A percentile compares a stretch with the other conserved stretches of the same genome.
Conservation (phyloP, 1,140 invertebrate species). For the Antheraea mylitta region DNA sequence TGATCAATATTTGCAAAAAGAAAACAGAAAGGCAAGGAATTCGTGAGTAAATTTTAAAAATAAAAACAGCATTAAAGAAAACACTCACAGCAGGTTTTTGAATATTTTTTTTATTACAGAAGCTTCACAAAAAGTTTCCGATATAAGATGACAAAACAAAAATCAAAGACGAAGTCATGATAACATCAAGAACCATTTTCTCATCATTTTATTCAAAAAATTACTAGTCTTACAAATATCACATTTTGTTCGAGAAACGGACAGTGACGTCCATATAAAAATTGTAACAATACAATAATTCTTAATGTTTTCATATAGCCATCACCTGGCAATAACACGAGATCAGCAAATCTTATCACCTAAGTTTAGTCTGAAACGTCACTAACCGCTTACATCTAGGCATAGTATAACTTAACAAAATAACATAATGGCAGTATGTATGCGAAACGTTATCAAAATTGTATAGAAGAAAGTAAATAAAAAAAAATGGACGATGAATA, state of each 20-base stretch:
- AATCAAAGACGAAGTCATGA: conserved; percentile 57
- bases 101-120: conserved; percentile 61
- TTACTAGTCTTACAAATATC: conserved; percentile 75
- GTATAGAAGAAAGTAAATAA: conserved; percentile 29
- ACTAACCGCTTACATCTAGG: conserved; percentile 71
- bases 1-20: conserved; percentile 51
- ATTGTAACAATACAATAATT: conserved; percentile 75
- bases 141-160: conserved; percentile 68
- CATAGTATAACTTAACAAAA: conserved; percentile 64
- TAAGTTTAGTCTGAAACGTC: conserved; percentile 61
- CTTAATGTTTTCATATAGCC: conserved; percentile 76
- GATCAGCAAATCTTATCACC: conserved; percentile 66
- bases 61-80: background rate
- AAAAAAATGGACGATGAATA: background rate
- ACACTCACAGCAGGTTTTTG: background rate
- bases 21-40: conserved; percentile 53
- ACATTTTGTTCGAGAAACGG: conserved; percentile 72
- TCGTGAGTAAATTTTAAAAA: conserved; percentile 45
- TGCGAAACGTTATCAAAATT: conserved; percentile 47
- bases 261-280: conserved; percentile 76
- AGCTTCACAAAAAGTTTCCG: conserved; percentile 74
- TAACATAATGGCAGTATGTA: conserved; percentile 72
- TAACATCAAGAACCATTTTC: conserved; percentile 78
- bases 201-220: conserved; percentile 60
- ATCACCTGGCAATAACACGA: conserved; percentile 66